Evolutionary conservation across 1,140 invertebrate genomes (phyloP).

Genomic region (Drosophila willistoni): DNA sequence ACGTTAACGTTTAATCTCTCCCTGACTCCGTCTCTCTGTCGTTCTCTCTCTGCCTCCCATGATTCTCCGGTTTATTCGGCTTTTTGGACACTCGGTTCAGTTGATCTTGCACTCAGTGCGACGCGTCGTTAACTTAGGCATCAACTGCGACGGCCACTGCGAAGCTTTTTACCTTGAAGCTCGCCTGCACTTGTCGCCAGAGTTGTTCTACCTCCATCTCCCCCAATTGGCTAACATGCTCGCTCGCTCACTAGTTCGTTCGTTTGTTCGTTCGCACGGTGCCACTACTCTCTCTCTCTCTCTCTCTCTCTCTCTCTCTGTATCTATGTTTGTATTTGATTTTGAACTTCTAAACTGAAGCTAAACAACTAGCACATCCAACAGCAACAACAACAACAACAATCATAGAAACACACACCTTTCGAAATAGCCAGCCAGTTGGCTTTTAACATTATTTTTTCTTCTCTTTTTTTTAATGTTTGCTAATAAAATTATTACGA

Average conservation of each 20-base stretch:
- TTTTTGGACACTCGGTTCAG: slow-evolving; percentile 63
- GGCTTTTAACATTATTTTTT: slow-evolving; percentile 43
- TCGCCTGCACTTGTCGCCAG: slow-evolving; percentile 69
- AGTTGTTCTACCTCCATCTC: not conserved
- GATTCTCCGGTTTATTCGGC: slow-evolving; percentile 15
- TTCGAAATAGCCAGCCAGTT: slow-evolving; percentile 63
- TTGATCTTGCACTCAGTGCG: slow-evolving; percentile 73
- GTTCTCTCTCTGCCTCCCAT: slow-evolving; percentile 18
- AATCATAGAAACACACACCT: slow-evolving; percentile 33
- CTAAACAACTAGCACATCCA: slow-evolving; percentile 38
- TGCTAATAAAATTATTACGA: slow-evolving; percentile 79
- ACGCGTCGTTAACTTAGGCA: slow-evolving; percentile 26
- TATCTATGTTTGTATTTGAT: slow-evolving; percentile 32
- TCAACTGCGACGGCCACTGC: slow-evolving; percentile 31
- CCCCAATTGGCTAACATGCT: not conserved
- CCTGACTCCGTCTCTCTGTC: slow-evolving; percentile 14
- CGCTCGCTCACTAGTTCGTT: not conserved
- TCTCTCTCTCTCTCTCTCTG: not conserved
- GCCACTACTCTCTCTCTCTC: not conserved
- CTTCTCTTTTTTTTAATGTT: slow-evolving; percentile 61
- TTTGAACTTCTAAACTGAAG: slow-evolving; percentile 71
- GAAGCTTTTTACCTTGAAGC: slow-evolving; percentile 68
- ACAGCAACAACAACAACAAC: not conserved
- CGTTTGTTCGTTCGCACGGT: not conserved
- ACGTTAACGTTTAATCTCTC: not conserved